Evolutionary conservation across 1,140 invertebrate species (phyloP), one percentile per base, ranked within the genome.

Genomic region (Zaprionus inermis): DNA sequence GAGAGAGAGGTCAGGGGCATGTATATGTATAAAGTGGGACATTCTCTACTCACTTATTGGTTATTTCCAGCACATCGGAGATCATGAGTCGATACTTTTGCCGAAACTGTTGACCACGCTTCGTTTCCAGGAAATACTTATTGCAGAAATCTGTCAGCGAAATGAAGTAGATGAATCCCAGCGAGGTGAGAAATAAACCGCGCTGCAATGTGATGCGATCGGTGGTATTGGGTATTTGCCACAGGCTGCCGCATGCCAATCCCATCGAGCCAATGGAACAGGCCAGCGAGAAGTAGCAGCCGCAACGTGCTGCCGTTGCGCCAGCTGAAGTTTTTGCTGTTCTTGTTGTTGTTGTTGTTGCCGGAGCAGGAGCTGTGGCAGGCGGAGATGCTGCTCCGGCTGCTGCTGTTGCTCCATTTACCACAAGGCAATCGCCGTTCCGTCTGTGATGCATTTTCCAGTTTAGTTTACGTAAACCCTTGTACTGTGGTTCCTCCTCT

Each of bases 61-160:
- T 95, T 79, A 95, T 95, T 84, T 96, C 95, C 59, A 95, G 91
- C 10, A 95, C 94, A 76, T 95, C 95, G 51, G 94, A 94, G 72
- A 93, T 92, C 73, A 93, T 93, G 2, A 96, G 93, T 34, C 94
- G 93, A 90, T 95, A 95, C 76, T 94, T 94, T 77, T 93, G 93
- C 1, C 94, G 88, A 59, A 95, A 93, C 16, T 93, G 92, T 18
- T 93, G 90, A 3, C 95, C 95, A 5, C 90, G 90, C 44, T 83
- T 91, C 12, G 95, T 95, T 73, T 93, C 93, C 68, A 95, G 88
- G 14, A 94, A 92, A 46, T 94, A 91, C 79, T 94, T 93, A 79
- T 95, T 95, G 66, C 94, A 92, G 72, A 95, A 93, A 78, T 94
- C 93, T 82, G 94, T 95, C 46, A 95, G 79, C 6, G 94, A 94